Evolutionary conservation across 2,888 invertebrate genomes (phyloP), one percentile per base, ranked within the genome.

Genomic region (Drosophila lacicola): DNA sequence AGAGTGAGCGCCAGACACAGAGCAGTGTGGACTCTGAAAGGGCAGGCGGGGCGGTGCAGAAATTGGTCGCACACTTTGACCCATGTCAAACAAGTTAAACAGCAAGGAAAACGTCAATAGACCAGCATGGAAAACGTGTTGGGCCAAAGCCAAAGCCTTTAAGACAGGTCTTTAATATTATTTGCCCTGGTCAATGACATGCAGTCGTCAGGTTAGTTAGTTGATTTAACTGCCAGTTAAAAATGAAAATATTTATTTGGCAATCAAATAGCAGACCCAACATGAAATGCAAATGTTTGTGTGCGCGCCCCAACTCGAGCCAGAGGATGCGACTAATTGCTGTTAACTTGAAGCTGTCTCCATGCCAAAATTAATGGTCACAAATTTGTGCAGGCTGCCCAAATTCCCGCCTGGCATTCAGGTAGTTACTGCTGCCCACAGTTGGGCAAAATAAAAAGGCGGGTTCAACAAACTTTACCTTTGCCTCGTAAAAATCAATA

Each of bases 401-500:
- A 39, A 37, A 41, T 68, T 17, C 25, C 36, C 17, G 37, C 25
- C 44, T 44, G 45, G 11, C 42, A 34, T 53, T 41, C 41, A 53
- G 53, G 53, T 53, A 53, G 53, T 53, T 53, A 25, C 13, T 34
- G 10, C 5, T 34, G 49, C 6, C 49, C 37, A 39, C 36, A 36
- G 4, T 36, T 36, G 36, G 36, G 4, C 36, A 51, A 39, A 29
- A 29, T 29, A 29, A 29, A 25, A 51, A 14, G 25, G 2, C 17
- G 53, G 36, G 83, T 82, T 84, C 83, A 70, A 69, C 64, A 82
- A 84, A 84, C 83, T 82, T 85, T 84, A 70, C 80, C 74, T 85
- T 82, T 74, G 73, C 44, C 68, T 78, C 82, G 76, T 85, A 85
- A 84, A 83, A 88, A 84, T 84, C 83, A 88, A 84, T 84, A 88